Percentiles rank a stretch among this genome's conserved stretches.
Evolutionary conservation across 2,888 invertebrate genomes (phyloP).

Genomic region (Ptilodon capucinus): DNA sequence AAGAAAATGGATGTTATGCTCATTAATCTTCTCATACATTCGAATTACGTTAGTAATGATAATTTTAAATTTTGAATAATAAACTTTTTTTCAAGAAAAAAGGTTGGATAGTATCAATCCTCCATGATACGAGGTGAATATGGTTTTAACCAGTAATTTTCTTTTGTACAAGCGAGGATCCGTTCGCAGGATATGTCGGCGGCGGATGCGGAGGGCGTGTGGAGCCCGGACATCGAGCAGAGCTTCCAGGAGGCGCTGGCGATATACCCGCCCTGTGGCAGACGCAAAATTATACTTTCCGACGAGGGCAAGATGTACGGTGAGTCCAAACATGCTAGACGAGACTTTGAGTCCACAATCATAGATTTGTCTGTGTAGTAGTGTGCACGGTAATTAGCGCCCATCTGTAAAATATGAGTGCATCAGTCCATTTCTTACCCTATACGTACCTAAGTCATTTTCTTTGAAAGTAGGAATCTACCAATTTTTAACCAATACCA

Average conservation of each 20-base stretch:
- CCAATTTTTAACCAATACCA: too few species aligned
- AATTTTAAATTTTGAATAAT: background rate
- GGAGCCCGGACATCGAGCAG: conserved; percentile 99
- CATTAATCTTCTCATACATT: background rate
- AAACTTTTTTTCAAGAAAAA: too few species aligned
- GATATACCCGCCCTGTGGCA: conserved; percentile 99
- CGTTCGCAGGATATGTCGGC: conserved; percentile 92
- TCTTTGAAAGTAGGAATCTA: too few species aligned
- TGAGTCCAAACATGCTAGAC: conserved; percentile 85
- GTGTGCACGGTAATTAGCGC: background rate
- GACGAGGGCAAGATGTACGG: conserved; percentile 99
- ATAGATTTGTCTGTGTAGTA: too few species aligned
- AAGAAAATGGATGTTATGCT: background rate
- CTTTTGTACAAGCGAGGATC: conserved; percentile 2
- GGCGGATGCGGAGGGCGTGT: conserved; percentile 99
- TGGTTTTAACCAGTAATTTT: background rate
- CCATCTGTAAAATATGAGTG: too few species aligned
- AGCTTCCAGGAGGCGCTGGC: conserved; percentile 99
- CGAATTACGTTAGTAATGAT: background rate
- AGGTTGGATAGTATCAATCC: background rate
- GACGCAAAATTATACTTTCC: conserved; percentile 99
- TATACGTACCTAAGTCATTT: too few species aligned
- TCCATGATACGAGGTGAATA: background rate
- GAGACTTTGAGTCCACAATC: conserved; percentile 6
- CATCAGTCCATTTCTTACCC: too few species aligned